Percentiles rank a stretch among this genome's conserved stretches.
phyloP scores from a whole-genome alignment of 2,113 vertebrate genomes.

The Ginglymostoma cirratum region DNA sequence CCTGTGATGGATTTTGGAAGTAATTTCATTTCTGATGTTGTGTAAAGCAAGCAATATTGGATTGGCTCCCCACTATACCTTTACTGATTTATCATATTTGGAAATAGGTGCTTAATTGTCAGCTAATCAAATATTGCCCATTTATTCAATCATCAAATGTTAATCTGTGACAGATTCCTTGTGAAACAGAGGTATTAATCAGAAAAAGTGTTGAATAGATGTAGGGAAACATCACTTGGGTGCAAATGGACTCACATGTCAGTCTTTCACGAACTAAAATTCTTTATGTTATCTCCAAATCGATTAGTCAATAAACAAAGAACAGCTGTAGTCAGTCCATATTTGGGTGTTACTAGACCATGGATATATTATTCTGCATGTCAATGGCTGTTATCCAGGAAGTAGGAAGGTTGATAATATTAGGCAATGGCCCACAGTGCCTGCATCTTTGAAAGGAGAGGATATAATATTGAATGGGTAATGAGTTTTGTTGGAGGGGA shows the following conservation, averaged over 20 bases:
- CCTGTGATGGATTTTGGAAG: neutral
- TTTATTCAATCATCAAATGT: neutral
- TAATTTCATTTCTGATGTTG: neutral
- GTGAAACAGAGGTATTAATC: neutral
- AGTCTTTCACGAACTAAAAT: neutral
- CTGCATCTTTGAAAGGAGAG: neutral
- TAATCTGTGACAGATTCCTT: neutral
- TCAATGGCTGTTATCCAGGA: neutral
- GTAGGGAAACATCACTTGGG: neutral
- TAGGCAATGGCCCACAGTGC: neutral
- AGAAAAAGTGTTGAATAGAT: neutral
- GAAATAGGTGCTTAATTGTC: neutral
- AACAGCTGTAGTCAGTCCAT: neutral
- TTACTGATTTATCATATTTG: neutral
- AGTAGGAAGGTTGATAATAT: neutral
- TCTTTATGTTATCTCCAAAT: neutral
- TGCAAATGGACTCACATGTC: neutral
- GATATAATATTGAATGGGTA: neutral
- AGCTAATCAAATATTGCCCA: neutral
- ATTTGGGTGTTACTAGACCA: neutral
- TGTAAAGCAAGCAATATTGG: neutral
- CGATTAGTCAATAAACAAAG: neutral
- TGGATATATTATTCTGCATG: neutral
- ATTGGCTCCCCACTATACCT: neutral
- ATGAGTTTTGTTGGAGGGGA: neutral